Evolutionary conservation across 2,888 invertebrate genomes (phyloP).

Genomic region (Thymelicus sylvestris): DNA sequence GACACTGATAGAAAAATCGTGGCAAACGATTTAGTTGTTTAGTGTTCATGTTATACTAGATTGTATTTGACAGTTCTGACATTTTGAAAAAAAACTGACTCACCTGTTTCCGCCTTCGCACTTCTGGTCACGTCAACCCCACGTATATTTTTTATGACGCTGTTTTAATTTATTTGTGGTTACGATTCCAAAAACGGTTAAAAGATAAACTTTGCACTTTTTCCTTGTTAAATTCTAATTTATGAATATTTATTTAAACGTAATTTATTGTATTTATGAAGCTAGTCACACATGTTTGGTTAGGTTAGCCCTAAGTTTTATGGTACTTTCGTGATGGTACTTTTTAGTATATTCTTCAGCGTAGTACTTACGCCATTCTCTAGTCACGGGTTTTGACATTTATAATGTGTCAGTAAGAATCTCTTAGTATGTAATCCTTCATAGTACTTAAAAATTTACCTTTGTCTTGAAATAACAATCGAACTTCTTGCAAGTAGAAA

Average conservation of each 20-base stretch:
- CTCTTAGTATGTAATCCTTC: constrained; percentile 36
- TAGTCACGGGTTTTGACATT: constrained; percentile 70
- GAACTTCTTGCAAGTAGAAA: background rate
- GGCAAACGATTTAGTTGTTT: constrained; percentile 78
- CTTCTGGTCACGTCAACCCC: constrained; percentile 68
- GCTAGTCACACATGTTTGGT: constrained; percentile 78
- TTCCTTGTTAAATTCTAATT: constrained; percentile 63
- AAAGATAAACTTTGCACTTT: constrained; percentile 40
- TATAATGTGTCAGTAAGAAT: constrained; percentile 52
- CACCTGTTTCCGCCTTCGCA: constrained; percentile 75
- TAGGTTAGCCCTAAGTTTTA: constrained; percentile 66
- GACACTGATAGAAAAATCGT: constrained; percentile 58
- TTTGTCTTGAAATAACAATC: background rate
- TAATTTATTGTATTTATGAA: constrained; percentile 68
- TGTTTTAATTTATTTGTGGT: constrained; percentile 41
- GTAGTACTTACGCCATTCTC: constrained; percentile 61
- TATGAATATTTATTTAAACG: constrained; percentile 61
- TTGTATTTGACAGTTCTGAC: constrained; percentile 71
- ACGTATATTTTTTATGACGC: constrained; percentile 52
- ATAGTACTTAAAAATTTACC: constrained; percentile 1
- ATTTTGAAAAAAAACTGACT: constrained; percentile 62
- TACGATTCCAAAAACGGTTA: constrained; percentile 42
- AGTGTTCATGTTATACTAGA: constrained; percentile 83
- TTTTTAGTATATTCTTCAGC: constrained; percentile 58
- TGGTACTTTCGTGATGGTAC: constrained; percentile 55